phyloP scores from a whole-genome alignment of 2,113 vertebrate species.

The Casuarius casuarius region DNA sequence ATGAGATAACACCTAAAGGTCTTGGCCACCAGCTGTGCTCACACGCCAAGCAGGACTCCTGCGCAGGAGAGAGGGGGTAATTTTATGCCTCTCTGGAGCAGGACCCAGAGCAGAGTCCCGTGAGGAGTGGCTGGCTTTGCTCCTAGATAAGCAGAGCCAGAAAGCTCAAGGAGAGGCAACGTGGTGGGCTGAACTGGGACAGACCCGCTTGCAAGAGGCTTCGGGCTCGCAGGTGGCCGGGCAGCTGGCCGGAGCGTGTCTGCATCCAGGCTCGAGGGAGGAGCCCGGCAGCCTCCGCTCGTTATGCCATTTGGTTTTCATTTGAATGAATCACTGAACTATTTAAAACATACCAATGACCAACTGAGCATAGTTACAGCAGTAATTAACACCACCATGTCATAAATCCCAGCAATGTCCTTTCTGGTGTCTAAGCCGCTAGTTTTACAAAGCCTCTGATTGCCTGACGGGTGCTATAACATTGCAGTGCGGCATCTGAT shows the following conservation, averaged over 20 bases:
- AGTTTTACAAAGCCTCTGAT: neutral
- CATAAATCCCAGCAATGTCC: neutral
- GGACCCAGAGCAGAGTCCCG: neutral
- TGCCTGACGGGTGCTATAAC: rapidly evolving
- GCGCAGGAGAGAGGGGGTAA: rapidly evolving
- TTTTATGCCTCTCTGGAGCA: neutral
- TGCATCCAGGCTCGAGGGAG: too few species aligned
- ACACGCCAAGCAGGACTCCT: neutral
- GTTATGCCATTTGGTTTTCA: neutral
- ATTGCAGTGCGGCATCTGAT: neutral
- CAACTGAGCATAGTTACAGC: neutral
- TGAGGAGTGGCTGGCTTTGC: neutral
- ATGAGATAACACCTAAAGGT: neutral
- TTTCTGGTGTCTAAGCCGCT: neutral
- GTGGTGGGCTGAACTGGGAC: rapidly evolving
- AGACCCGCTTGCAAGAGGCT: neutral
- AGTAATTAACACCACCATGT: neutral
- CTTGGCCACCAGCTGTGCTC: neutral
- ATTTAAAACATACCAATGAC: neutral
- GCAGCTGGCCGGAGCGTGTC: neutral
- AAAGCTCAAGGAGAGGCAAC: rapidly evolving
- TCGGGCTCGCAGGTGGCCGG: neutral
- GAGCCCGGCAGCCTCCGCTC: rapidly evolving
- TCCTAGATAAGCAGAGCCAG: neutral
- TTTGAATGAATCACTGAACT: neutral